These are phyloP conservation scores for Telmatherina bonti DNA, from an alignment of 2,797 vertebrate genomes.

Conservation along the genomic window DNA sequence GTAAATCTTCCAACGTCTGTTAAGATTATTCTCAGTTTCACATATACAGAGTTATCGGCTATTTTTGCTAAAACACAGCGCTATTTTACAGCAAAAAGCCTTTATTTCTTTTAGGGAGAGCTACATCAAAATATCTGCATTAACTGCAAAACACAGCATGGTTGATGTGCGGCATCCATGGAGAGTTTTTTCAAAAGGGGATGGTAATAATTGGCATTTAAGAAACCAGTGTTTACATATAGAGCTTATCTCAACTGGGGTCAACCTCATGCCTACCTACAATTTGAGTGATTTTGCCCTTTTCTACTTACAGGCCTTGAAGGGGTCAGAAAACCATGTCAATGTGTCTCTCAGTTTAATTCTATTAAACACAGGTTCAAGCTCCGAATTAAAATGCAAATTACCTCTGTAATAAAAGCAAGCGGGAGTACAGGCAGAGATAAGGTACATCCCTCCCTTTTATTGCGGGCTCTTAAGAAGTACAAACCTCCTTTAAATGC, in stretches of 20 bases:
- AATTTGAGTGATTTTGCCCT: constrained; percentile 62
- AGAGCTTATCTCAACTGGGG: constrained; percentile 70
- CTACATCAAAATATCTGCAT: constrained; percentile 44
- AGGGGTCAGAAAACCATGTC: constrained; percentile 78
- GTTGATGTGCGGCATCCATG: constrained; percentile 57
- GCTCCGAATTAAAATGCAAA: constrained; percentile 89
- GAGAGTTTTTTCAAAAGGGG: constrained; percentile 58
- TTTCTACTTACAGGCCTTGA: constrained; percentile 55
- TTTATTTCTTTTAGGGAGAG: constrained; percentile 36
- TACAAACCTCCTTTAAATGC: constrained; percentile 77
- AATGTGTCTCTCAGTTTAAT: constrained; percentile 80
- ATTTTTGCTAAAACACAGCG: constrained; percentile 69
- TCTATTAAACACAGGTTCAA: constrained; percentile 85
- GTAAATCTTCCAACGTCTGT: constrained; percentile 80
- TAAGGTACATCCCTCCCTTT: constrained; percentile 80
- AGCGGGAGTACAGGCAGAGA: constrained; percentile 75
- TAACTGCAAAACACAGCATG: constrained; percentile 52
- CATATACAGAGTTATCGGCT: constrained; percentile 70
- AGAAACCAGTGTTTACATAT: constrained; percentile 71
- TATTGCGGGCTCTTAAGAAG: constrained; percentile 73
- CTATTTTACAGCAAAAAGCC: constrained; percentile 9
- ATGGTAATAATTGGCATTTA: constrained; percentile 74
- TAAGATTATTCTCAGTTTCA: constrained; percentile 80
- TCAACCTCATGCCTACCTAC: constrained; percentile 52
- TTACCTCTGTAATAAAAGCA: constrained; percentile 80